Evolutionary conservation across 2,113 vertebrate species (phyloP).

Genomic region (Cavia aperea): DNA sequence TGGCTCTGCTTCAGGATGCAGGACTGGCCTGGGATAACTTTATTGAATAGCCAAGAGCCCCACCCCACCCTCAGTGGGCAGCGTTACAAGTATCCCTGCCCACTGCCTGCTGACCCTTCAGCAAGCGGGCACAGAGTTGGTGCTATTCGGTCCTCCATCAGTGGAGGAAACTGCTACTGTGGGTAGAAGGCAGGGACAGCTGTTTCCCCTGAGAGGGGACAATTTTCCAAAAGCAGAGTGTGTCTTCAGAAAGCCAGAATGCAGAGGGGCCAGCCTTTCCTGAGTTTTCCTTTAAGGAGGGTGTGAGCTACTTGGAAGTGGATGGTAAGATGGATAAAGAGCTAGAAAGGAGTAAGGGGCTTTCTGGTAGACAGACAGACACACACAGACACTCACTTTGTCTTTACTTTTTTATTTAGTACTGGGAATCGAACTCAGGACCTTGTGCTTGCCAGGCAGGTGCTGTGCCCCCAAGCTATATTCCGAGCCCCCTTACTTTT

Average conservation of each 20-base stretch:
- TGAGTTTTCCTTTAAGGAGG: neutral
- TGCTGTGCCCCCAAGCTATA: too few relatives aligned
- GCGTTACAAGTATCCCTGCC: accelerated
- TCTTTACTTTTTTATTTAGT: neutral
- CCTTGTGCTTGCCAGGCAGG: too few relatives aligned
- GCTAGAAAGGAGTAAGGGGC: neutral
- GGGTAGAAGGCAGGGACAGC: neutral
- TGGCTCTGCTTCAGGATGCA: neutral
- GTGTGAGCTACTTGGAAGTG: neutral
- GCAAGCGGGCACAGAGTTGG: neutral
- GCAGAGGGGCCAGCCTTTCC: neutral
- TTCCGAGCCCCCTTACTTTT: neutral
- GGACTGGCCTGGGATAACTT: neutral
- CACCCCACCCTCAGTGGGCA: neutral
- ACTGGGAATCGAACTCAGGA: too few relatives aligned
- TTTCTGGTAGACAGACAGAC: neutral
- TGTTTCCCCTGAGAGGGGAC: neutral
- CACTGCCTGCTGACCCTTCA: too few relatives aligned
- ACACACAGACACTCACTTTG: neutral
- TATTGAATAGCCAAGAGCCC: neutral
- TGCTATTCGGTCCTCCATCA: neutral
- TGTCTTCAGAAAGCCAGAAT: neutral
- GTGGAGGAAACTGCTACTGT: neutral
- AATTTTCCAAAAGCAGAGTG: neutral
- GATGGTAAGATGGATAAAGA: neutral